Evolutionary conservation across 2,888 invertebrate genomes (phyloP).

Genomic region (Drosophila fulvimacula): DNA sequence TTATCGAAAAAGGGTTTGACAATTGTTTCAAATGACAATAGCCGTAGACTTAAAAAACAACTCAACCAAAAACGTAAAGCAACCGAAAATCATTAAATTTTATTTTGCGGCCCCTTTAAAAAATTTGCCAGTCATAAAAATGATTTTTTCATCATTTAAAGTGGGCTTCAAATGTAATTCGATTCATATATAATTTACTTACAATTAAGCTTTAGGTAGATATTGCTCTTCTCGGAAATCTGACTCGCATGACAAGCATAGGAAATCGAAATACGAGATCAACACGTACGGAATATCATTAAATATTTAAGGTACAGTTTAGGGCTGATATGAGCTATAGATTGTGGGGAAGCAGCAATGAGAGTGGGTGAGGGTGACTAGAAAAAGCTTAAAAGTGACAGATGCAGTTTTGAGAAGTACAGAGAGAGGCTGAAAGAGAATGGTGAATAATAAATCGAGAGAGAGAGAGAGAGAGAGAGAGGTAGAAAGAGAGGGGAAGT

Average conservation of each 20-base stretch:
- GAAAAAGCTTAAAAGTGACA: too few species aligned
- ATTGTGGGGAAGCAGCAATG: background rate
- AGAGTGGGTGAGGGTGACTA: too few species aligned
- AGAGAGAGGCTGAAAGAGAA: too few species aligned
- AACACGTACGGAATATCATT: conserved; percentile 4
- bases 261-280: background rate
- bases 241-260: background rate
- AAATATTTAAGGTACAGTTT: background rate
- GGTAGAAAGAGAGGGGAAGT: background rate
- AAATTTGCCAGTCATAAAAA: background rate
- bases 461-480: background rate
- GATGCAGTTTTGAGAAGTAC: too few species aligned
- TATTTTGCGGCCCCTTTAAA: background rate
- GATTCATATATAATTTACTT: background rate
- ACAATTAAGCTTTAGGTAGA: background rate
- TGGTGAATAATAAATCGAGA: too few species aligned
- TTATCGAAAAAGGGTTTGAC: conserved; percentile 18
- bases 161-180: conserved; percentile 2
- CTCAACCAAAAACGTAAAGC: conserved; percentile 15
- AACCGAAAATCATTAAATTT: conserved; percentile 7
- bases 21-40: conserved; percentile 34
- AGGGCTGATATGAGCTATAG: background rate
- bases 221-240: background rate
- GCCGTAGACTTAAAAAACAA: conserved; percentile 2
- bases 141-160: conserved; percentile 6